Evolutionary conservation across 2,113 vertebrate genomes (phyloP).

Genomic region (Uropsilus gracilis): DNA sequence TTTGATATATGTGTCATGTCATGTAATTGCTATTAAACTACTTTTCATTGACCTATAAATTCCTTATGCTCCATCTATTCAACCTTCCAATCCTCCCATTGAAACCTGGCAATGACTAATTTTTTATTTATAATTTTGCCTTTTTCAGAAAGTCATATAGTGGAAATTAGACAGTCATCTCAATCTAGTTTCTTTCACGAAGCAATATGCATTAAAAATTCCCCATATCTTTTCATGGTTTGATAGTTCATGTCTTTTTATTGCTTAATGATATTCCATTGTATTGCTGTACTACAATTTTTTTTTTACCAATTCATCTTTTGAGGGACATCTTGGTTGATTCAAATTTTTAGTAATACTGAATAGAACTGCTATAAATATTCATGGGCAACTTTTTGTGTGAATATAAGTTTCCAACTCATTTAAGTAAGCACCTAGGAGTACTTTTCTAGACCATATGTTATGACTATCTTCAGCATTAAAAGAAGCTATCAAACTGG

Average conservation of each 20-base stretch:
- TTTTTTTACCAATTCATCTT: neutral
- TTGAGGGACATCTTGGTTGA: neutral
- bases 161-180: neutral
- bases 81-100: neutral
- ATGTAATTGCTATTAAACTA: neutral
- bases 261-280: neutral
- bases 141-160: neutral
- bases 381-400: neutral
- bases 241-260: neutral
- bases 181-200: neutral
- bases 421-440: neutral
- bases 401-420: neutral
- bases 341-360: neutral
- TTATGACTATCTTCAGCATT: neutral
- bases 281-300: no score
- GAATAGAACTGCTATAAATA: neutral
- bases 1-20: neutral
- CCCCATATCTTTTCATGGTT: neutral
- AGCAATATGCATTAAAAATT: neutral
- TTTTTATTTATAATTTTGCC: neutral
- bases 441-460: neutral
- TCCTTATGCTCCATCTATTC: neutral
- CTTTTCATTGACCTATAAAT: neutral
- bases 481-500: neutral
- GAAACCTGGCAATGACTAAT: neutral